phyloP scores from a whole-genome alignment of 2,113 vertebrate genomes.

The Lipophrys pholis region DNA sequence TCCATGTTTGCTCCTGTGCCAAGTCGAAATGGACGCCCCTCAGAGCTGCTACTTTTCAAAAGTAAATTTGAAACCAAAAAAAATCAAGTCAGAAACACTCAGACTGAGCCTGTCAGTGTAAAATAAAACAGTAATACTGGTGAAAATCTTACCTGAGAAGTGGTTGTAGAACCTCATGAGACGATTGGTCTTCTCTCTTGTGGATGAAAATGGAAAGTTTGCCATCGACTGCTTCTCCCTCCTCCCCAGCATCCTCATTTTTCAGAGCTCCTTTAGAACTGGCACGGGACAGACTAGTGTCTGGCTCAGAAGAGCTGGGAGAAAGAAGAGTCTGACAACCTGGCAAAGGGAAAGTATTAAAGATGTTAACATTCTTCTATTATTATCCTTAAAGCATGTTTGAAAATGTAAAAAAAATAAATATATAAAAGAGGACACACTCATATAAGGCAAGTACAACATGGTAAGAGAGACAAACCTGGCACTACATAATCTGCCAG shows the following conservation, averaged over 20 bases:
- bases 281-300: slow-evolving; percentile 88
- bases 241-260: slow-evolving; percentile 92
- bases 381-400: no score
- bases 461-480: slow-evolving; percentile 80
- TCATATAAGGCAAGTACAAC: not conserved
- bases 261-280: slow-evolving; percentile 94
- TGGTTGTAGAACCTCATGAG: slow-evolving; percentile 97
- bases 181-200: slow-evolving; percentile 97
- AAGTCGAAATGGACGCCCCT: slow-evolving; percentile 96
- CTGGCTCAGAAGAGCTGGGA: slow-evolving; percentile 94
- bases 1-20: slow-evolving; percentile 99
- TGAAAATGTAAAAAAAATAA: no score
- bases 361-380: not conserved
- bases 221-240: slow-evolving; percentile 96
- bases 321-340: slow-evolving; percentile 98
- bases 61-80: not conserved
- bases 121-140: not conserved
- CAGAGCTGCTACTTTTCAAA: slow-evolving; percentile 89
- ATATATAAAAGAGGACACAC: no score
- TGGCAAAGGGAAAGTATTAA: slow-evolving; percentile 34
- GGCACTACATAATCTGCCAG: slow-evolving; percentile 98
- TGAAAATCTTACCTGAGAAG: slow-evolving; percentile 88
- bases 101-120: not conserved
- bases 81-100: slow-evolving; percentile 7
- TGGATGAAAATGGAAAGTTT: slow-evolving; percentile 99